Evolutionary conservation across 2,113 vertebrate genomes (phyloP), one percentile per base, ranked within the genome.

Genomic region (Monarcha castaneiventris): DNA sequence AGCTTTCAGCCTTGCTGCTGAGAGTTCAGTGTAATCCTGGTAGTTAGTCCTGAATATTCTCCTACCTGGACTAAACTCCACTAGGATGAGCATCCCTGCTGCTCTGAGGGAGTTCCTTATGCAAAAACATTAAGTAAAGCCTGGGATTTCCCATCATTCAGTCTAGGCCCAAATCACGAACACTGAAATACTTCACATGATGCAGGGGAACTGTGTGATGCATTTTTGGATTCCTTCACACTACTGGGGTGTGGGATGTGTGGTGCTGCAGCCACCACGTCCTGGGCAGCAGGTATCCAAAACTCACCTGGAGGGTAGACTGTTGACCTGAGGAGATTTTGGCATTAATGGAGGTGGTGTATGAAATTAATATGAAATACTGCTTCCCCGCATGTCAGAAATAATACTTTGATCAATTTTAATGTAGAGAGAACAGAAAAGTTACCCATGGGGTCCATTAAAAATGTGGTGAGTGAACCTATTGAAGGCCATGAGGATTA

Each of bases 371-470:
- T 66, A 7, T 89, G 64, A 72, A 91, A 18, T 75, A 11, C 29
- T 89, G 5, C 72, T 94, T 63, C 84, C 43, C 56, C 1, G 0
- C 52, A 3, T 29, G 13, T 81, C 55, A 46, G 68, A 93, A 93
- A 82, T 93, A 93, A 91, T 63, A 16, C 56, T 94, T 30, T 96
- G 61, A 77, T 97, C 93, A 89, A 85, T 98, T 95, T 97, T 85
- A 33, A 84, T 90, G 30, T 98, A 99, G 99, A 99, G 97, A 98
- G 99, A 97, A 99, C 99, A 74, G 99, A 99, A 98, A 99, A 99
- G 97, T 97, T 99, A 96, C 99, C 99, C 43, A 99, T 99, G 99
- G 99, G 99, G 93, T 99, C 99, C 97, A 99, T 99, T 97, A 99
- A 99, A 98, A 99, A 99, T 81, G 99, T 99, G 98, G 98, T 99